These are phyloP conservation scores for Steinernema scapterisci DNA, from an alignment of 2,888 invertebrate genomes.

Conservation along the genomic window DNA sequence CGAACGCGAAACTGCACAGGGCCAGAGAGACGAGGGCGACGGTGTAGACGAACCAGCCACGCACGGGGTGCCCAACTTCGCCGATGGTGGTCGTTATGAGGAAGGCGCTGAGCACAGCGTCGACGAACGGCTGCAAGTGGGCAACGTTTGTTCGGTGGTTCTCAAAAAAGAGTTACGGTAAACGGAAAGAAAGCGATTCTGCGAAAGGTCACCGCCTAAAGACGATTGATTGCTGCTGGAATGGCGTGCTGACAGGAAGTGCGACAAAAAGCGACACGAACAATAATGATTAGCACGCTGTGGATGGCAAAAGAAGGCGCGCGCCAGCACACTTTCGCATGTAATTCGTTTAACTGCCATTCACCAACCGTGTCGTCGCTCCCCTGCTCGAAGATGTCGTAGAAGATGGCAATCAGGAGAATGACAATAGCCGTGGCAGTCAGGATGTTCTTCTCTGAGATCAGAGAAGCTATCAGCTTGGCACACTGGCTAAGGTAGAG, in stretches of 20 bases:
- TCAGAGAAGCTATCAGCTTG: constrained; percentile 44
- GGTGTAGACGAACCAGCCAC: constrained; percentile 43
- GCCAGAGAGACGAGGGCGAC: constrained; percentile 52
- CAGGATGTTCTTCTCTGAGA: constrained; percentile 47
- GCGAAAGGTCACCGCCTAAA: constrained; percentile 17
- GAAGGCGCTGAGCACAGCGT: constrained; percentile 60
- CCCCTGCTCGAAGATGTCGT: constrained; percentile 59
- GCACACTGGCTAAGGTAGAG: constrained; percentile 50
- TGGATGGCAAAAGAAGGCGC: constrained; percentile 1
- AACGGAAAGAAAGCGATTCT: neutral
- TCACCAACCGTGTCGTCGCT: constrained; percentile 57
- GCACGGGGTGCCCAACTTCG: constrained; percentile 43
- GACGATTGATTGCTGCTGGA: constrained; percentile 26
- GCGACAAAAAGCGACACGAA: constrained; percentile 23
- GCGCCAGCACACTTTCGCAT: constrained; percentile 10
- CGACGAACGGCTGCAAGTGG: constrained; percentile 58
- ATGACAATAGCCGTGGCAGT: constrained; percentile 48
- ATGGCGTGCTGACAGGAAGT: constrained; percentile 31
- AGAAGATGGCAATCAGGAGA: constrained; percentile 55
- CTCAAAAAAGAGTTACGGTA: constrained; percentile 12
- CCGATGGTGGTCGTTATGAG: constrained; percentile 59
- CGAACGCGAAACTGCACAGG: constrained; percentile 51
- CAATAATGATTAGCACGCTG: constrained; percentile 30
- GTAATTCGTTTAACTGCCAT: constrained; percentile 31
- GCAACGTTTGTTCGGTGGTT: neutral